Conservation (phyloP, 2,113 vertebrate species). For the Plecotus auritus region DNA sequence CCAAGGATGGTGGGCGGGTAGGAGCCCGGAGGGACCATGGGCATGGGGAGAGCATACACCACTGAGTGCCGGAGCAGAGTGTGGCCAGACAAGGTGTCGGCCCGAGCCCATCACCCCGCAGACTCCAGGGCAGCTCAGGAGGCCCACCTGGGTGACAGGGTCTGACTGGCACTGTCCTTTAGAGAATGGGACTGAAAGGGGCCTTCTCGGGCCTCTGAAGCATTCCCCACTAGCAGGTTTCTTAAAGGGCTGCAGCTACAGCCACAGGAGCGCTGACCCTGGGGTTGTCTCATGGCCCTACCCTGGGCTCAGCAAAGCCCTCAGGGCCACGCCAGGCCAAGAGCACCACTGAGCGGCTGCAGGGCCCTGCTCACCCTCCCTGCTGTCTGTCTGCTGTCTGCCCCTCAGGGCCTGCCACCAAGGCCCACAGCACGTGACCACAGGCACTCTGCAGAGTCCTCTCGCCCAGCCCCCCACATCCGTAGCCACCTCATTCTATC, state of each 20-base stretch:
- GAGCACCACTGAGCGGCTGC: neutral
- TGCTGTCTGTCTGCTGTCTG: neutral
- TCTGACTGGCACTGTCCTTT: neutral
- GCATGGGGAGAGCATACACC: no score
- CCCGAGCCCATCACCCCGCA: rapidly evolving
- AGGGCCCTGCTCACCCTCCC: neutral
- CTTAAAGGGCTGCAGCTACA: neutral
- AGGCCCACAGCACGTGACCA: no score
- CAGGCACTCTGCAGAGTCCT: neutral
- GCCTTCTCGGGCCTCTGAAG: neutral
- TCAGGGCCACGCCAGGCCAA: neutral
- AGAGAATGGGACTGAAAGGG: neutral
- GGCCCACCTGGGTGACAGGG: neutral
- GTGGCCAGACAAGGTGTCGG: neutral
- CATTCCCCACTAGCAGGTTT: neutral
- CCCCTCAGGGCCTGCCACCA: neutral
- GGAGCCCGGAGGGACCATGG: neutral
- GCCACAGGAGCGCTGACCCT: no score
- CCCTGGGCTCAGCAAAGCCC: neutral
- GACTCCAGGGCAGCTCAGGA: neutral
- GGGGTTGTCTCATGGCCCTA: neutral
- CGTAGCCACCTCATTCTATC: neutral
- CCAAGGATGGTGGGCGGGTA: neutral
- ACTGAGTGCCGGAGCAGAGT: neutral
- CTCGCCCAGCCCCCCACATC: neutral